Percentiles rank a stretch among this genome's conserved stretches.
Evolutionary conservation across 2,888 invertebrate species (phyloP).

Genomic region (Watsonalla cultraria): DNA sequence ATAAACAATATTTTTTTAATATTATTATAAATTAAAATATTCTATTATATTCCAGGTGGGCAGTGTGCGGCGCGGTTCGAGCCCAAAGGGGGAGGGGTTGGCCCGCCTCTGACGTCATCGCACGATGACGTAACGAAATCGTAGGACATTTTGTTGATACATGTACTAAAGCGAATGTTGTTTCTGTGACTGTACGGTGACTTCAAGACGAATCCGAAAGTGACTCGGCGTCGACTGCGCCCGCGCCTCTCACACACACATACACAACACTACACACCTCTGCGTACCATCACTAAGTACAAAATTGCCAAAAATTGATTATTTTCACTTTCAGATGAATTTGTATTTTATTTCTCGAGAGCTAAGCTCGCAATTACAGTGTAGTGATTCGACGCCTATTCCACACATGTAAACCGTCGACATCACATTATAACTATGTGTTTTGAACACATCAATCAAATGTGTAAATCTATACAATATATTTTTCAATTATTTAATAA

Average conservation of each 20-base stretch:
- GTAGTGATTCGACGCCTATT: conserved; percentile 38
- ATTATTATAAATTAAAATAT: no score
- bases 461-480: conserved; percentile 32
- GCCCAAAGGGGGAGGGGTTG: conserved; percentile 25
- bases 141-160: conserved; percentile 76
- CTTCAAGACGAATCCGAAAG: conserved; percentile 28
- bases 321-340: conserved; percentile 32
- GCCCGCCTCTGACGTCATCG: conserved; percentile 40
- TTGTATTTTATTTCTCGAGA: conserved; percentile 31
- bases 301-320: conserved; percentile 72
- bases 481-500: conserved; percentile 15
- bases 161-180: conserved; percentile 70
- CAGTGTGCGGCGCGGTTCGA: conserved; percentile 47
- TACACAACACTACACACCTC: conserved; percentile 29
- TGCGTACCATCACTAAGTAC: conserved; percentile 72
- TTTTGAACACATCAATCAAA: conserved; percentile 36
- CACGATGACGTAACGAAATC: conserved; percentile 44
- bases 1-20: no score
- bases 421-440: conserved; percentile 39
- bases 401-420: conserved; percentile 30
- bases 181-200: conserved; percentile 63
- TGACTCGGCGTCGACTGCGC: conserved; percentile 39
- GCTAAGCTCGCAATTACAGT: conserved; percentile 44
- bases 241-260: conserved; percentile 40
- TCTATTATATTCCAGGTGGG: conserved; percentile 47